Evolutionary conservation across 2,797 vertebrate species (phyloP), one percentile per base, ranked within the genome.

Genomic region (Allobates femoralis): DNA sequence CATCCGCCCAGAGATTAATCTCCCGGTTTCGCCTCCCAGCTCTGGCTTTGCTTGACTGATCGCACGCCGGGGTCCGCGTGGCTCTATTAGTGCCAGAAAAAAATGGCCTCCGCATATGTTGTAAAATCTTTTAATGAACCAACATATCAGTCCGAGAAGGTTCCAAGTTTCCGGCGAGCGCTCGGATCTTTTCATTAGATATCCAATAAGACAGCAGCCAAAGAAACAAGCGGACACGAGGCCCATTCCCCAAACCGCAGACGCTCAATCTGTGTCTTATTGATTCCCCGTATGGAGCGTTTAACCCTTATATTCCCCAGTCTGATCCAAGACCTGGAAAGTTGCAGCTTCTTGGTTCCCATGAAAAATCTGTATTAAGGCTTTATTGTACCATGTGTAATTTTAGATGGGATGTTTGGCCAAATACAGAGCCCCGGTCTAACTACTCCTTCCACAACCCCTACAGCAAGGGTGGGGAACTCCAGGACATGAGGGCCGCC

Each of bases 1-100:
- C 81, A 83, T 74, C 81, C 81, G 58, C 32, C 32, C 32, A 26
- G 67, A 83, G 81, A 83, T 74, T n/a, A 58, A 83, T 83, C 81
- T 83, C 19, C 26, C 15, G 81, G 66, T 34, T 66, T 19, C 34
- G 51, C 66, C 53, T 74, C 53, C 1, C 23, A 58, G 66, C 66
- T 37, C 51, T 15, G 50, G 80, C 8, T 53, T 23, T 18, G 81
- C 21, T 56, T 83, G 69, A 83, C 69, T 75, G 69, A 71, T 60
- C 14, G 34, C 23, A 46, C 55, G 3, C 55, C 28, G 81, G 69
- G 81, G 81, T 60, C 66, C 15, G 64, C 34, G 66, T 18, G 66
- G 80, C 66, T 74, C 53, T 58, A 46, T 83, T 83, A 83, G 53
- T 83, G 16, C 81, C 16, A 30, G n/a, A 26, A 50, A 60, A 58